Evolutionary conservation across 1,140 invertebrate species (phyloP), one percentile per base, ranked within the genome.

Genomic region (Luehdorfia chinensis): DNA sequence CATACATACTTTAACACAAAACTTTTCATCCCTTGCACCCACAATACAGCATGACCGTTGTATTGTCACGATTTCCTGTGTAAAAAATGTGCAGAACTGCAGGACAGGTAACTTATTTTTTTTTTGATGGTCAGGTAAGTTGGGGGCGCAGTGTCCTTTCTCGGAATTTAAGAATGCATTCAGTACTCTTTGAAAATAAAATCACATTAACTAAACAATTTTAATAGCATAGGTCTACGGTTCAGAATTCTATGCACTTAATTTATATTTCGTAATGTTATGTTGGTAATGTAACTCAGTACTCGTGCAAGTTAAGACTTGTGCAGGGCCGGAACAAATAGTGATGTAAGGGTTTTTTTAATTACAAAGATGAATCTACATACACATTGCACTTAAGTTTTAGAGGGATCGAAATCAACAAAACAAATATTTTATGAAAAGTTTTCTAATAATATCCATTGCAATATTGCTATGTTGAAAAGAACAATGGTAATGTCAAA

Each of bases 11-110:
- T 57, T 51, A 50, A 49, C 45, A 39, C 19, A 55, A 47, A 41
- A 23, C 39, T 46, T 45, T 55, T 50, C 51, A 52, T 55, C 53
- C 46, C 43, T 49, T 23, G 39, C 37, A 49, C 39, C 36, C 18
- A 37, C 11, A 43, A 43, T 28, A 49, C 30, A 32, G 33, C 58
- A 51, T 64, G 69, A 68, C 66, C 64, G 53, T 57, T 54, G 34
- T 56, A 67, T 76, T 72, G 68, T 74, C 60, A 66, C 68, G 60
- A 74, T 76, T 76, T 75, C 73, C 70, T 79, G 73, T 50, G 39
- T 50, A 55, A 66, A 71, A 63, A 70, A 62, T 47, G 43, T 44
- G 37, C 46, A 54, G 47, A 37, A 57, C 44, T 57, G 48, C 60
- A 78, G 67, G 72, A 72, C 66, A 73, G 57, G 59, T 64, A 76